These are phyloP conservation scores for Tragelaphus imberbis DNA, from an alignment of 2,113 vertebrate genomes.

Conservation along the genomic window DNA sequence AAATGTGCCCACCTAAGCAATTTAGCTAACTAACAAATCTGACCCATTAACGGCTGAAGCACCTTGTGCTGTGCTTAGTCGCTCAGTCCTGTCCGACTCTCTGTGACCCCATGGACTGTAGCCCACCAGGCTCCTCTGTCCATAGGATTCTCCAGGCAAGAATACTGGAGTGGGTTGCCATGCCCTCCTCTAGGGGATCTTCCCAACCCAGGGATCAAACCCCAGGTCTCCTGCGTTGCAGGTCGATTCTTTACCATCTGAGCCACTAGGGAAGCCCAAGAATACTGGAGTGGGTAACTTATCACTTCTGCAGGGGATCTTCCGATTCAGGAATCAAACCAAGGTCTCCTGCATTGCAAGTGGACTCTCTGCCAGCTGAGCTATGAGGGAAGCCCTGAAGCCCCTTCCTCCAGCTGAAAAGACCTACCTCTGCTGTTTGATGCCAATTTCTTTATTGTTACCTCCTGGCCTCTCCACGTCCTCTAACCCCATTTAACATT, in stretches of 20 bases:
- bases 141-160: not conserved
- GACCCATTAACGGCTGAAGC: not conserved
- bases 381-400: not conserved
- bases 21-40: not conserved
- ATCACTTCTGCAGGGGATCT: not conserved
- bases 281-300: not conserved
- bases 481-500: not conserved
- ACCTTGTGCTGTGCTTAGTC: not conserved
- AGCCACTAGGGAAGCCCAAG: not conserved
- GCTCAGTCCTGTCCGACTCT: not conserved
- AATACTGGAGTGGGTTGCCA: not conserved
- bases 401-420: not conserved
- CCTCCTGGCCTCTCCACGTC: not conserved
- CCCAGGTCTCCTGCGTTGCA: not conserved
- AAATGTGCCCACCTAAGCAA: not conserved
- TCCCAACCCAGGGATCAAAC: not conserved
- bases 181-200: not conserved
- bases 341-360: not conserved
- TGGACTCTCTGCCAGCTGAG: not conserved
- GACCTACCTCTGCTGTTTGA: not conserved
- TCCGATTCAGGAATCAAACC: not conserved
- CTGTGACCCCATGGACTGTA: not conserved
- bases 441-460: not conserved
- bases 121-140: not conserved
- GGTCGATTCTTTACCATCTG: not conserved